Evolutionary conservation across 2,888 invertebrate species (phyloP).

Genomic region (Nemotelus pantherinus): DNA sequence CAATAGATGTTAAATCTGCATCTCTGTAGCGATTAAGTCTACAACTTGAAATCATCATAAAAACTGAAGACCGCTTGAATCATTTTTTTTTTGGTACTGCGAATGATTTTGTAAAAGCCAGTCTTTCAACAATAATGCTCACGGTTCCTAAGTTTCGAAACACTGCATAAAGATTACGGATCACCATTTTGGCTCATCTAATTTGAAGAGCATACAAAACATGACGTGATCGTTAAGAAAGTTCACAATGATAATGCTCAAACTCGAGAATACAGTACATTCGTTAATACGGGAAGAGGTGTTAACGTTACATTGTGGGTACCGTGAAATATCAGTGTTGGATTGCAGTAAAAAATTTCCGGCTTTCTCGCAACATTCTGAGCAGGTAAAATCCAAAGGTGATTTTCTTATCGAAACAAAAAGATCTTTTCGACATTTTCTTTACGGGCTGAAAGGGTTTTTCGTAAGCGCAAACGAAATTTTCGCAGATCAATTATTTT

Average conservation of each 20-base stretch:
- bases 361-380: background rate
- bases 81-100: too few relatives aligned
- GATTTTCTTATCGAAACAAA: background rate
- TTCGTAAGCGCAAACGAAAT: background rate
- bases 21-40: too few relatives aligned
- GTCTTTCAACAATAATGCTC: too few relatives aligned
- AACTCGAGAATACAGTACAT: background rate
- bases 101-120: too few relatives aligned
- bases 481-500: background rate
- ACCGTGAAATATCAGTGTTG: constrained; percentile 5
- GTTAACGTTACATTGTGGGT: constrained; percentile 40
- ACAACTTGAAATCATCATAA: too few relatives aligned
- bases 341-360: constrained; percentile 4
- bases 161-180: background rate
- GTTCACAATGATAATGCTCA: constrained; percentile 16
- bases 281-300: constrained; percentile 46
- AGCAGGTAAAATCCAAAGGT: background rate
- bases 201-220: constrained; percentile 45
- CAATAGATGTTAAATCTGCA: too few relatives aligned
- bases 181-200: constrained; percentile 44
- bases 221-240: constrained; percentile 37
- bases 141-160: background rate
- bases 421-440: constrained; percentile 23
- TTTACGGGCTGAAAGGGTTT: background rate
- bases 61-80: too few relatives aligned